Base-by-base conservation (phyloP, 2,888 invertebrate genomes). In the Drosophila lutescens region DNA sequence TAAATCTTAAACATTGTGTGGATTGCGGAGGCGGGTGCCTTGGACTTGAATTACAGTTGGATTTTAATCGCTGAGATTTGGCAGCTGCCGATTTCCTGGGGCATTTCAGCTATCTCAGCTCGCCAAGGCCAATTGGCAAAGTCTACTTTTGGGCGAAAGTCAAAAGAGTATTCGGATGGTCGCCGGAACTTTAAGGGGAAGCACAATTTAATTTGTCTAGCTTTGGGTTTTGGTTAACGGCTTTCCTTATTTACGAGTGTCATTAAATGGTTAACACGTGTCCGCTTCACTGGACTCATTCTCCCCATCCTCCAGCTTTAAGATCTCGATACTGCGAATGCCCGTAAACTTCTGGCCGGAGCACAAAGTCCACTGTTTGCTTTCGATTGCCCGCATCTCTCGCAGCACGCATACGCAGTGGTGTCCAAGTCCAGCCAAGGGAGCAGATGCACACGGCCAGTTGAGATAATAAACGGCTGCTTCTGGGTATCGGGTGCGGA, bases 1-100 rank as follows among this genome's bases (percentile, higher is more conserved):
- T 74, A 86, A 83, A 80, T 86, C 78, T 83, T 66, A 83, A 86
- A 78, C 72, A 66, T 53, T 65, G 44, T 65, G 51, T 23, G 47
- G 43, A 58, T 63, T 67, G 58, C 34, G 72, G 44, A 55, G 51
- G 40, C 17, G 38, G 15, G 23, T 9, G 46, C 17, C 55, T 36
- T 38, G 15, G 26, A 44, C 70, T 44, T 43, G 26, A 58, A 46
- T 74, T 67, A 54, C 61, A 58, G 51, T 57, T 41, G 54, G 36
- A 40, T 54, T 61, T 74, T 70, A 80, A 66, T 78, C 62, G 61
- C 55, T 30, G 26, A 55, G 72, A 60, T 70, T 68, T 67, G 55
- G 44, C 51, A 51, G 67, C 36, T 30, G 51, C 53, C 36, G 36
- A 43, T 50, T 51, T 36, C 20, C 20, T 17, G 17, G 20, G 50